These are phyloP conservation scores for Ylistrum balloti DNA, from an alignment of 1,140 invertebrate species.

Conservation along the genomic window DNA sequence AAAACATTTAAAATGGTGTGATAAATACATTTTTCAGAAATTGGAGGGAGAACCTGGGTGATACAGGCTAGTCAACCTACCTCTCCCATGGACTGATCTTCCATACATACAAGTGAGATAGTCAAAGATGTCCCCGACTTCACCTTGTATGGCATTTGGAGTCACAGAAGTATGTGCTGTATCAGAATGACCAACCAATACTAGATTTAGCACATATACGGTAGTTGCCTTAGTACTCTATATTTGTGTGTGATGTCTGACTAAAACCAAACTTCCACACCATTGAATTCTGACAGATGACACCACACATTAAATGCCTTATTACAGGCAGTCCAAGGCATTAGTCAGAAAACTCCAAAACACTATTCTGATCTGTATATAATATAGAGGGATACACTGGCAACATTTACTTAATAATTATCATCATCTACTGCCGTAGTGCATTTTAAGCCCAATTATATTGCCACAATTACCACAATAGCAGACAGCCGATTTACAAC, in stretches of 20 bases:
- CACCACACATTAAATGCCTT: neutral
- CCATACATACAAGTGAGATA: neutral
- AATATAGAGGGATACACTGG: conserved; percentile 6
- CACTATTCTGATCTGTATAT: neutral
- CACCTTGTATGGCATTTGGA: conserved; percentile 37
- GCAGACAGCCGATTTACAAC: neutral
- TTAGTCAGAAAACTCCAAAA: neutral
- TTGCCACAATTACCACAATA: neutral
- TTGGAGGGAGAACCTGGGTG: too few relatives aligned
- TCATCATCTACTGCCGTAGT: neutral
- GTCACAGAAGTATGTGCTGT: too few relatives aligned
- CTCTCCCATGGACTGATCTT: neutral
- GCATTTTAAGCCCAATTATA: conserved; percentile 3
- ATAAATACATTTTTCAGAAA: too few relatives aligned
- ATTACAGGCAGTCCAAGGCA: neutral
- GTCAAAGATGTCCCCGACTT: neutral
- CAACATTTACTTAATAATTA: neutral
- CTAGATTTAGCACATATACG: neutral
- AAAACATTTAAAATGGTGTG: too few relatives aligned
- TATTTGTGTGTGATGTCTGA: too few relatives aligned
- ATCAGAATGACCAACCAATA: neutral
- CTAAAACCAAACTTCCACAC: conserved; percentile 9
- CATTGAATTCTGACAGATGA: neutral
- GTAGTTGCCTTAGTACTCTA: neutral
- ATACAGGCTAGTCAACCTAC: neutral